Percentiles rank a stretch among this genome's conserved stretches.
These are phyloP conservation scores for Wasmannia auropunctata DNA, from an alignment of 1,140 invertebrate genomes.

Conservation along the genomic window DNA sequence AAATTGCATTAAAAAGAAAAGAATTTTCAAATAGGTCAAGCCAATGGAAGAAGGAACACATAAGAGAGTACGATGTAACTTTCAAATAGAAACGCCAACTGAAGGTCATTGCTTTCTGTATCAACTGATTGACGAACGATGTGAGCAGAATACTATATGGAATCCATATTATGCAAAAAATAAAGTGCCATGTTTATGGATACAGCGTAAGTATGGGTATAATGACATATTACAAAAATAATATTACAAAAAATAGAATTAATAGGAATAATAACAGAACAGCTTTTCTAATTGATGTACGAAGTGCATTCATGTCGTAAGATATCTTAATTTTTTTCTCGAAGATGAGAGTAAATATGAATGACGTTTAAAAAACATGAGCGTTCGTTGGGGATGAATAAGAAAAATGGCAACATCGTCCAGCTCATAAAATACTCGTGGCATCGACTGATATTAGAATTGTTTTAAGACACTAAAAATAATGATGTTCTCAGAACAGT, in stretches of 20 bases:
- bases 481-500: too few species aligned
- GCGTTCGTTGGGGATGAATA: too few species aligned
- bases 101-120: constrained; percentile 6
- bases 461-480: too few species aligned
- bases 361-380: too few species aligned
- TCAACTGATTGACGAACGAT: not conserved
- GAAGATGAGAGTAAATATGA: too few species aligned
- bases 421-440: too few species aligned
- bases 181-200: not conserved
- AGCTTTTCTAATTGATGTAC: not conserved
- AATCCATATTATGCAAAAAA: not conserved
- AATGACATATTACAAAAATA: too few species aligned
- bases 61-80: not conserved
- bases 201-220: constrained; percentile 23
- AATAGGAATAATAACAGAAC: not conserved
- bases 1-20: constrained; percentile 3
- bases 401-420: too few species aligned
- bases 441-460: too few species aligned
- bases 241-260: not conserved
- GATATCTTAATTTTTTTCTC: too few species aligned
- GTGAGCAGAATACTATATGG: constrained; percentile 17
- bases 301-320: too few species aligned
- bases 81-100: not conserved
- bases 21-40: not conserved
- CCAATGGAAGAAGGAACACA: not conserved